A percentile compares a stretch with the other conserved stretches of the same genome.
Evolutionary conservation across 2,797 vertebrate species (phyloP).

Genomic region (Hypotaenidia okinawae): DNA sequence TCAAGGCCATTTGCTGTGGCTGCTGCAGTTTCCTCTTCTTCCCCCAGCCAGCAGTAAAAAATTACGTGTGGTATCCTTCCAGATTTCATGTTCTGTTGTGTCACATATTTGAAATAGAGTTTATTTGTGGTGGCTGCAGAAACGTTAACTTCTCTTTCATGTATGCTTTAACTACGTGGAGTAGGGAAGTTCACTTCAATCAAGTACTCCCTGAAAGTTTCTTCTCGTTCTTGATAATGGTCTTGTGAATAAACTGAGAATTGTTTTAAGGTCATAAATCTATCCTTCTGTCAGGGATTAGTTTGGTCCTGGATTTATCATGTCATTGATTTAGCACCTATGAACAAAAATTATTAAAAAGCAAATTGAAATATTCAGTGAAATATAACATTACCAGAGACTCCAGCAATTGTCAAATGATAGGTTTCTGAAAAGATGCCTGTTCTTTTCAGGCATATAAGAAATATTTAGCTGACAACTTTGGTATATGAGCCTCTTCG

Average conservation of each 20-base stretch:
- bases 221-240: background rate
- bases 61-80: background rate
- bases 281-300: background rate
- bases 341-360: background rate
- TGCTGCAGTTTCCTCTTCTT: background rate
- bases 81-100: background rate
- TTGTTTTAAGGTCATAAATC: background rate
- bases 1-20: constrained; percentile 1
- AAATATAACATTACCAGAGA: background rate
- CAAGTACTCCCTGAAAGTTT: background rate
- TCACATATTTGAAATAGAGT: background rate
- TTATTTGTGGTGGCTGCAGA: background rate
- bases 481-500: background rate
- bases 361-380: background rate
- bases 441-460: background rate
- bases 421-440: background rate
- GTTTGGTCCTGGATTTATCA: background rate
- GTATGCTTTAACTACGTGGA: background rate
- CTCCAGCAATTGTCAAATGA: background rate
- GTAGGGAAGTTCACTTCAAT: background rate
- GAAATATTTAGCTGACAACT: constrained; percentile 43
- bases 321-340: background rate
- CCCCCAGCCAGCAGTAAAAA: background rate
- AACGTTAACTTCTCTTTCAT: background rate
- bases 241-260: background rate